Evolutionary conservation across 2,113 vertebrate species (phyloP).

Genomic region (Coryphaenoides rupestris): DNA sequence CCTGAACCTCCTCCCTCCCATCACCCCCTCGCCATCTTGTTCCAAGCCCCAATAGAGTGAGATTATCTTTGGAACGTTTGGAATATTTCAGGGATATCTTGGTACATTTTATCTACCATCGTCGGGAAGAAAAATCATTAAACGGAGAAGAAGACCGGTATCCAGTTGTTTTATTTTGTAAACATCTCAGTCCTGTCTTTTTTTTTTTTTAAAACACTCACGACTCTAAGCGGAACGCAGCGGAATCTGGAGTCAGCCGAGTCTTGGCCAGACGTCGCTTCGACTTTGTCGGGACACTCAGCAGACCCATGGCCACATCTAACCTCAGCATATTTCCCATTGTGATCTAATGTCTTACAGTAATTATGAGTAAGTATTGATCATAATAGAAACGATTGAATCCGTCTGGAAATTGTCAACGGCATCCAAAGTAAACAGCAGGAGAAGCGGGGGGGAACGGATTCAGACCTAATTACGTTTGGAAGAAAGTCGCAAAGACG

Average conservation of each 20-base stretch:
- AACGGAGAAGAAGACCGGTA: neutral
- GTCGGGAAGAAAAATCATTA: no score
- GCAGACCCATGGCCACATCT: conserved; percentile 22
- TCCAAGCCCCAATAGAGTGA: no score
- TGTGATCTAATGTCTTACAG: conserved; percentile 29
- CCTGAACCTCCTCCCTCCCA: neutral
- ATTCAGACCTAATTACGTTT: conserved; percentile 29
- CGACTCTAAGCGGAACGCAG: neutral
- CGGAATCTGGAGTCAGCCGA: neutral
- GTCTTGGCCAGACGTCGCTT: conserved; percentile 11
- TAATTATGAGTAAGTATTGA: conserved; percentile 27
- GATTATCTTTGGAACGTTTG: no score
- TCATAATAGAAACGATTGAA: conserved; percentile 37
- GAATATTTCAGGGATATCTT: no score
- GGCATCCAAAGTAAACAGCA: conserved; percentile 38
- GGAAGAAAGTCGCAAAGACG: conserved; percentile 10
- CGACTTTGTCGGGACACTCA: conserved; percentile 28
- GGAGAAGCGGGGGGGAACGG: conserved; percentile 23
- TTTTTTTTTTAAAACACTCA: no score
- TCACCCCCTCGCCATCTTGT: no score
- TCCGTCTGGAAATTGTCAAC: conserved; percentile 34
- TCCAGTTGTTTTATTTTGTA: no score
- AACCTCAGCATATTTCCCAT: conserved; percentile 19
- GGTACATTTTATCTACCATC: no score
- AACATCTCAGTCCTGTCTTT: neutral